phyloP scores from a whole-genome alignment of 2,888 invertebrate genomes.

The Drosophila lutescens region DNA sequence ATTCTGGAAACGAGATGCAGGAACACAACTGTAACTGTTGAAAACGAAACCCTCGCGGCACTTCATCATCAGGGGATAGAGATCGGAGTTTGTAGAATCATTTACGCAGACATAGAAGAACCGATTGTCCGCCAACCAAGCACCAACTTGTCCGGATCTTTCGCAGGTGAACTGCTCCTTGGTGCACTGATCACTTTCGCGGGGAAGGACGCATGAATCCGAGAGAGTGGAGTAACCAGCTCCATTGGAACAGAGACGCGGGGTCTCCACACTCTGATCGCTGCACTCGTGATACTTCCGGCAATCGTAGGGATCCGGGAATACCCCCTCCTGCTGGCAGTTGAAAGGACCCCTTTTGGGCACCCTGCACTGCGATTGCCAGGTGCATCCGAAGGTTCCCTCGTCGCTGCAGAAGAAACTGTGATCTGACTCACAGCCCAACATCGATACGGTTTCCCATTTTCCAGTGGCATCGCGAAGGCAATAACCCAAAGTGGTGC shows the following conservation, averaged over 20 bases:
- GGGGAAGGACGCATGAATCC: conserved; percentile 62
- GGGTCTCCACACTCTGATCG: conserved; percentile 57
- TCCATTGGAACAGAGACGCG: conserved; percentile 64
- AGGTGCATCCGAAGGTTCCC: conserved; percentile 62
- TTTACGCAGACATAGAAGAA: conserved; percentile 77
- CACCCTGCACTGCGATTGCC: conserved; percentile 60
- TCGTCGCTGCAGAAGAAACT: conserved; percentile 74
- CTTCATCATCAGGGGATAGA: conserved; percentile 75
- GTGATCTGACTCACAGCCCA: conserved; percentile 57
- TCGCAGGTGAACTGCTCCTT: conserved; percentile 70
- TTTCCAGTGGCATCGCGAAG: conserved; percentile 42
- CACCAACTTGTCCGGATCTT: conserved; percentile 64
- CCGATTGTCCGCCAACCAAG: conserved; percentile 70
- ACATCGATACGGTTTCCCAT: conserved; percentile 66
- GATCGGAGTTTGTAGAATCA: conserved; percentile 35
- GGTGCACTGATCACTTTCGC: conserved; percentile 60
- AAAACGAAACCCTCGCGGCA: conserved; percentile 69
- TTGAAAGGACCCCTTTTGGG: conserved; percentile 70
- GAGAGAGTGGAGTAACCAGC: conserved; percentile 68
- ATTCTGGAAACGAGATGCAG: not conserved
- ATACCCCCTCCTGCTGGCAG: conserved; percentile 73
- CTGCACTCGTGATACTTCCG: conserved; percentile 80
- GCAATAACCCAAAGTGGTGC: conserved; percentile 70
- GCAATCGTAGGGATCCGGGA: conserved; percentile 82
- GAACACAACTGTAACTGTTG: conserved; percentile 55